Evolutionary conservation across 1,140 invertebrate genomes (phyloP).

Genomic region (Drosophila sucinea): DNA sequence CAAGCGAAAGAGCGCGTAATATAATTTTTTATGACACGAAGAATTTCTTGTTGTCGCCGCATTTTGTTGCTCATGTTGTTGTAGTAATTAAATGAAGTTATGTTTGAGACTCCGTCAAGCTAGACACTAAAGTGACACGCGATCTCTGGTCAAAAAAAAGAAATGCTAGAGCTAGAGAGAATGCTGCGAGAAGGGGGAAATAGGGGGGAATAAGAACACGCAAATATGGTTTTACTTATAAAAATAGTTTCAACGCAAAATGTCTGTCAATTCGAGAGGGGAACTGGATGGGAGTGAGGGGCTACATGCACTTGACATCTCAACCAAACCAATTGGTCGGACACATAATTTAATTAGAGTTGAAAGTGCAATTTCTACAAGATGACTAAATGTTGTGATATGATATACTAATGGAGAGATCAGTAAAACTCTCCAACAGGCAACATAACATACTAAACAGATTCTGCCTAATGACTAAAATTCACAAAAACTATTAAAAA

Average conservation of each 20-base stretch:
- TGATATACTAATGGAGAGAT: background rate
- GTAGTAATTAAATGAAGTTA: constrained; percentile 76
- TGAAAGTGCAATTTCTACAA: background rate
- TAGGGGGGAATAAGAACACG: background rate
- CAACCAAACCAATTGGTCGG: constrained; percentile 31
- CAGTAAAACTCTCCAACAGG: background rate
- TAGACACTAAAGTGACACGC: constrained; percentile 71
- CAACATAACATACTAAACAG: too few species aligned
- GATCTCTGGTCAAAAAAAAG: constrained; percentile 48
- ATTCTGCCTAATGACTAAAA: too few species aligned
- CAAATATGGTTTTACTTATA: constrained; percentile 28
- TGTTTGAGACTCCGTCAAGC: constrained; percentile 47
- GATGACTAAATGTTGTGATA: too few species aligned
- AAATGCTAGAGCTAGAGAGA: background rate
- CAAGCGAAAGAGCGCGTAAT: constrained; percentile 40
- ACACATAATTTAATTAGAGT: constrained; percentile 41
- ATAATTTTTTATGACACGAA: constrained; percentile 76
- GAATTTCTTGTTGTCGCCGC: constrained; percentile 62
- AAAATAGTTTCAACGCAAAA: constrained; percentile 55
- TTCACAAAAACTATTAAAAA: too few species aligned
- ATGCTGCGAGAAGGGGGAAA: background rate
- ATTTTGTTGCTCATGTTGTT: constrained; percentile 50
- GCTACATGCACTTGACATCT: constrained; percentile 50
- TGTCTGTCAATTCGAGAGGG: background rate
- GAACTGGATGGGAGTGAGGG: background rate